Base-by-base conservation (phyloP, 1,140 invertebrate species). In the Hyles euphorbiae region DNA sequence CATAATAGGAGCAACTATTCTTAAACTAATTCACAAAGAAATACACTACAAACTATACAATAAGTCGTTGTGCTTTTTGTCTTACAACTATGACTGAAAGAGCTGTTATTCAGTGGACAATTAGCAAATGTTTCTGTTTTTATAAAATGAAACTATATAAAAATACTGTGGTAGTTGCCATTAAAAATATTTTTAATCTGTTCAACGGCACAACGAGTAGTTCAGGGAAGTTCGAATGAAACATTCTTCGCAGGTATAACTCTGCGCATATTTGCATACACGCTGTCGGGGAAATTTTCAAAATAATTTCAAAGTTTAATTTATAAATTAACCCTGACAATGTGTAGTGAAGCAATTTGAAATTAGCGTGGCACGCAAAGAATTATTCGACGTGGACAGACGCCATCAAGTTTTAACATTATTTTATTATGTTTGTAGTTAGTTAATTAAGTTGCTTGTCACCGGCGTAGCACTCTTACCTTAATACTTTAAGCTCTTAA, bases 371-470 rank as follows among this genome's bases (percentile, higher is more conserved):
- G 22, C 34, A 50, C 3, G 22, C 11, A 50, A 50, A 50, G 12
- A 8, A 32, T 8, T 32, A 5, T 50, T 50, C 34, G 34, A 32
- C 48, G 7, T 5, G 11, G 11, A 47, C 7, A 12, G 49, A 57
- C 54, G 51, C 61, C 63, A 60, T 55, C 60, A 63, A 60, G 65
- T 62, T 64, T 58, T 48, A 58, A 64, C 58, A 68, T 59, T 67
- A 63, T 67, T 67, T 60, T 61, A 66, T 70, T 50, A 65, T 74
- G 60, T 76, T 78, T 72, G 68, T 65, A 62, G 47, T 60, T 46
- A 76, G 66, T 78, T 80, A 78, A 82, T 82, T 80, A 82, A 82
- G 71, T 78, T 61, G 59, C 75, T 77, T 74, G 77, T 77, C 72
- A 69, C 61, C 72, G 60, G 58, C 75, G 63, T 66, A 65, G 65